Evolutionary conservation across 2,113 vertebrate genomes (phyloP).

Genomic region (Sialia sialis): DNA sequence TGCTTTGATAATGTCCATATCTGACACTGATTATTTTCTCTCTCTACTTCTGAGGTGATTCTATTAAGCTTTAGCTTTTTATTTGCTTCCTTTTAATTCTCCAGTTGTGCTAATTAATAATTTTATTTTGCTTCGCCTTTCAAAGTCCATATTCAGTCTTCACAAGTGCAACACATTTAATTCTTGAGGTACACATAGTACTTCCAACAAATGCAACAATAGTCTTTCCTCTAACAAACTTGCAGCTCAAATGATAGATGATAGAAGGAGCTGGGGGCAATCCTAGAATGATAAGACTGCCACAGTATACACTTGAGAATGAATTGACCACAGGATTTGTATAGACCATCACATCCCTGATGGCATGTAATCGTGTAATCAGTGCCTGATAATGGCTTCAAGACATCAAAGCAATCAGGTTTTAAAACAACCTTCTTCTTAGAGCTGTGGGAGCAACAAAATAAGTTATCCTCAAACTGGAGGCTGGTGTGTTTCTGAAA

Average conservation of each 20-base stretch:
- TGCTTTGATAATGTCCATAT: neutral
- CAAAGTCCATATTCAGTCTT: neutral
- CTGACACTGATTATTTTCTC: neutral
- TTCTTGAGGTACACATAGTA: neutral
- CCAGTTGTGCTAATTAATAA: neutral
- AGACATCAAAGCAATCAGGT: neutral
- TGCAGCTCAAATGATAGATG: neutral
- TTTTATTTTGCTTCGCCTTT: neutral
- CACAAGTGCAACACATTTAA: neutral
- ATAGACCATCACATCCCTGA: neutral
- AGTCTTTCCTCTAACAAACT: neutral
- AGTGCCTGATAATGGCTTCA: neutral
- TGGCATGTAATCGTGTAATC: neutral
- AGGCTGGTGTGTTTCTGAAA: neutral
- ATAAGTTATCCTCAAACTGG: neutral
- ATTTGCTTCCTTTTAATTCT: neutral
- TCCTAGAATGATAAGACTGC: neutral
- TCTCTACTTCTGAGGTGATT: neutral
- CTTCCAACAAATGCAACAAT: neutral
- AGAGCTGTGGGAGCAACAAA: neutral
- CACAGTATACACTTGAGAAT: neutral
- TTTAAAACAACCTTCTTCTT: neutral
- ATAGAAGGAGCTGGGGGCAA: neutral
- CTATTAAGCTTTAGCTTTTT: neutral
- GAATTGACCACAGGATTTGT: neutral